Evolutionary conservation across 2,888 invertebrate species (phyloP).

Genomic region (Sinotaia quadrata): DNA sequence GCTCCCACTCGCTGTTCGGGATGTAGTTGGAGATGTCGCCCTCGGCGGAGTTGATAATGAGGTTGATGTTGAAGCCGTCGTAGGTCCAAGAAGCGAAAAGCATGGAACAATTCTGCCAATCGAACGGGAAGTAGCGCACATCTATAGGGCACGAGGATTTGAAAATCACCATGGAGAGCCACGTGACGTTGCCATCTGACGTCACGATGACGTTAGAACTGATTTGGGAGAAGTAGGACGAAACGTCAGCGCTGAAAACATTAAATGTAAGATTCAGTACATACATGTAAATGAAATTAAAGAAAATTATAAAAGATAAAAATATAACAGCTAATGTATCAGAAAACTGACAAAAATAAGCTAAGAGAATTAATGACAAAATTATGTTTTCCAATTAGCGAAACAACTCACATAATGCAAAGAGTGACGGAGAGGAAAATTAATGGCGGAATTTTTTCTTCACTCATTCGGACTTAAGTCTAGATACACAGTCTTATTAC

Average conservation of each 20-base stretch:
- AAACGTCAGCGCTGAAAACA: slow-evolving; percentile 68
- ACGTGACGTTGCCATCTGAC: slow-evolving; percentile 75
- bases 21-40: slow-evolving; percentile 92
- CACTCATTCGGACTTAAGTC: too few relatives aligned
- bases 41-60: slow-evolving; percentile 76
- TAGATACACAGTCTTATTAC: too few relatives aligned
- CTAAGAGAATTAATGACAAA: too few relatives aligned
- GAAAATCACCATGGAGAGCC: slow-evolving; percentile 76
- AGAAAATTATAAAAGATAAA: too few relatives aligned
- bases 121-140: slow-evolving; percentile 76
- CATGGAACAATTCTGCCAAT: slow-evolving; percentile 75
- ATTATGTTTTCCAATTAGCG: too few relatives aligned
- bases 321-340: too few relatives aligned
- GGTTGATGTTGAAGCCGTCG: slow-evolving; percentile 73
- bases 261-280: too few relatives aligned
- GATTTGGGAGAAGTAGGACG: slow-evolving; percentile 68
- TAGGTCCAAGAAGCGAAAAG: slow-evolving; percentile 77
- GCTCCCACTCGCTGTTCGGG: slow-evolving; percentile 91
- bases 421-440: too few relatives aligned
- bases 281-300: too few relatives aligned
- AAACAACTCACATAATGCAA: too few relatives aligned
- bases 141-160: slow-evolving; percentile 75
- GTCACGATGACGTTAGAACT: slow-evolving; percentile 76
- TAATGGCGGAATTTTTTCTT: too few relatives aligned
- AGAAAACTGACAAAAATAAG: too few relatives aligned